Evolutionary conservation across 2,113 vertebrate genomes (phyloP), one percentile per base, ranked within the genome.

Genomic region (Bucco capensis): DNA sequence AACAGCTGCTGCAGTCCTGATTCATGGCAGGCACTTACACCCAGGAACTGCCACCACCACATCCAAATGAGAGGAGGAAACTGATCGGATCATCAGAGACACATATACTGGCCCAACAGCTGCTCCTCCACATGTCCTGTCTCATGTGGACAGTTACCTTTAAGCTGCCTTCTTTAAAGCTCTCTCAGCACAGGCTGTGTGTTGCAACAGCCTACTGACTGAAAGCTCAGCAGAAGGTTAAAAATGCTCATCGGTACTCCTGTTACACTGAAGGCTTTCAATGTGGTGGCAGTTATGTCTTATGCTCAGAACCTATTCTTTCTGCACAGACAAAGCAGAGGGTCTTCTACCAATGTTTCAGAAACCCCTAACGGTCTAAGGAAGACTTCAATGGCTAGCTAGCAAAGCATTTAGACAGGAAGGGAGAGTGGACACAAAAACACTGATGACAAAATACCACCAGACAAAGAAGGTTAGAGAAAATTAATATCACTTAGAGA

Each of bases 1-100:
- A 91, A 72, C 80, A 86, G 76, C 86, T 88, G 88, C 89, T 83
- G 73, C 65, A 31, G 51, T 19, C 69, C 86, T 75, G 73, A 94
- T 56, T 67, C 94, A 92, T n/a, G 46, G 69, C 69, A 81, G 44
- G 60, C 86, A 51, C 79, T 65, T 33, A 53, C 5, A 86, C 64
- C 25, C 80, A 74, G 65, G 65, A 81, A 70, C 83, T 95, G 90
- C 88, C 88, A 73, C 42, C 0, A 0, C 58, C 10, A 1, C 65
- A 86, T 90, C 80, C 89, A 78, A 91, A 81, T 4, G 21, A 86
- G 70, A 83, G 65, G 70, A 81, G 83, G 83, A 91, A 95, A 93
- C 2, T 30, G 76, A 83, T 66, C 42, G 76, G 79, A 88, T 88
- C 90, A 62, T 83, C 91, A 88, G 27, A 46, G 76, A 64, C 80